Evolutionary conservation across 2,797 vertebrate genomes (phyloP).

Genomic region (Acanthiza pusilla): DNA sequence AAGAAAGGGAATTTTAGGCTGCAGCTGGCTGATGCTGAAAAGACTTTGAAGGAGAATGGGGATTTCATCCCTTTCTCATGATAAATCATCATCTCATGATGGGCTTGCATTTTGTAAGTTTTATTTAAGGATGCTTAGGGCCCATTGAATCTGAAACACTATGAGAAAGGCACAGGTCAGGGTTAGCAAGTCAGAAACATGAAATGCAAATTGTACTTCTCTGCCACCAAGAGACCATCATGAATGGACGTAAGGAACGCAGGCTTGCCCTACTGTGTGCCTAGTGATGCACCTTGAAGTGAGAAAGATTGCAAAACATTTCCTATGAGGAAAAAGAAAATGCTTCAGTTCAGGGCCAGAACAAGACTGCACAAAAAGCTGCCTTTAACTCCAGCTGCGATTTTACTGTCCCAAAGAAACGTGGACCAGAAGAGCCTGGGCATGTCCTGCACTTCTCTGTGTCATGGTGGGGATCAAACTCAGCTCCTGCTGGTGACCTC

Average conservation of each 20-base stretch:
- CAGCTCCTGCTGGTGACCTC: background rate
- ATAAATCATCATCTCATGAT: background rate
- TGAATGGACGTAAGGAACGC: background rate
- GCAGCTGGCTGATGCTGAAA: background rate
- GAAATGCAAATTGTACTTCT: background rate
- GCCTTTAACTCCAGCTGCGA: background rate
- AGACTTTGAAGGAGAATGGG: background rate
- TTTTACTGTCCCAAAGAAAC: background rate
- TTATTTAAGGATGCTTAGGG: background rate
- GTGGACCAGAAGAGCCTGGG: rapidly evolving
- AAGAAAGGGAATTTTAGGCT: background rate
- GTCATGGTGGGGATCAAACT: background rate
- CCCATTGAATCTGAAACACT: background rate
- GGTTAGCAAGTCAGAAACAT: background rate
- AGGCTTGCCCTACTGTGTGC: background rate
- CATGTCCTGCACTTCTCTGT: background rate
- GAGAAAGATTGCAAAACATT: background rate
- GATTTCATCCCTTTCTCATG: background rate
- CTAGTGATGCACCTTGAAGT: background rate
- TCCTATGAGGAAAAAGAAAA: background rate
- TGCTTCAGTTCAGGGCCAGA: background rate
- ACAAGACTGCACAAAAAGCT: background rate
- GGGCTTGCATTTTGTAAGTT: background rate
- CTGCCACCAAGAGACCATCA: background rate
- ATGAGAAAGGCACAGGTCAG: background rate